Percentiles rank a stretch among this genome's conserved stretches.
Conservation (phyloP, 2,888 invertebrate genomes). For the Drosophila engyochracea region DNA sequence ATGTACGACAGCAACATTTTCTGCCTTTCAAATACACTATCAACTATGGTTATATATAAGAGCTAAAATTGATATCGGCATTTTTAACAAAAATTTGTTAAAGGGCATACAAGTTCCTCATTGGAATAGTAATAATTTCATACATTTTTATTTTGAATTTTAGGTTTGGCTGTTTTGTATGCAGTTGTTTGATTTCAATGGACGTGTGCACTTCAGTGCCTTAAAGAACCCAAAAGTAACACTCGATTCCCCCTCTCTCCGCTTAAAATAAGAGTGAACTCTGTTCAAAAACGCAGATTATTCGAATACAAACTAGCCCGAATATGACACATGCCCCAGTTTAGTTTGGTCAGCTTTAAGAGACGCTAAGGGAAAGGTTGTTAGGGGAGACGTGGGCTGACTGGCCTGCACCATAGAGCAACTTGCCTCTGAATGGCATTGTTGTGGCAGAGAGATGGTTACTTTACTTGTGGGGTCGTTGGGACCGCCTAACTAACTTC, state of each 20-base stretch:
- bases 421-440: slow-evolving; percentile 73
- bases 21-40: background rate
- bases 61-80: background rate
- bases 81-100: fast-evolving
- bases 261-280: slow-evolving; percentile 22
- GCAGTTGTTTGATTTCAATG: slow-evolving; percentile 65
- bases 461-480: slow-evolving; percentile 29
- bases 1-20: slow-evolving; percentile 4
- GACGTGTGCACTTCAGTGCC: slow-evolving; percentile 62
- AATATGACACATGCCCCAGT: slow-evolving; percentile 14
- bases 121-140: background rate
- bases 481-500: slow-evolving; percentile 74
- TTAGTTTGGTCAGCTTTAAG: slow-evolving; percentile 28
- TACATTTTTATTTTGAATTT: background rate
- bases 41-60: no score
- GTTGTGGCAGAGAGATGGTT: slow-evolving; percentile 59
- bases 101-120: background rate
- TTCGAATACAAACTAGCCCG: slow-evolving; percentile 39
- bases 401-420: slow-evolving; percentile 38
- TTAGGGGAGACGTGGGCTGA: background rate
- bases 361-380: slow-evolving; percentile 10
- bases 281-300: slow-evolving; percentile 38
- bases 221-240: slow-evolving; percentile 54
- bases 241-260: slow-evolving; percentile 26
- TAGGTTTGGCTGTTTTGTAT: slow-evolving; percentile 58